These are phyloP conservation scores for Megaceryle torquata DNA, from an alignment of 2,113 vertebrate genomes.

Conservation along the genomic window DNA sequence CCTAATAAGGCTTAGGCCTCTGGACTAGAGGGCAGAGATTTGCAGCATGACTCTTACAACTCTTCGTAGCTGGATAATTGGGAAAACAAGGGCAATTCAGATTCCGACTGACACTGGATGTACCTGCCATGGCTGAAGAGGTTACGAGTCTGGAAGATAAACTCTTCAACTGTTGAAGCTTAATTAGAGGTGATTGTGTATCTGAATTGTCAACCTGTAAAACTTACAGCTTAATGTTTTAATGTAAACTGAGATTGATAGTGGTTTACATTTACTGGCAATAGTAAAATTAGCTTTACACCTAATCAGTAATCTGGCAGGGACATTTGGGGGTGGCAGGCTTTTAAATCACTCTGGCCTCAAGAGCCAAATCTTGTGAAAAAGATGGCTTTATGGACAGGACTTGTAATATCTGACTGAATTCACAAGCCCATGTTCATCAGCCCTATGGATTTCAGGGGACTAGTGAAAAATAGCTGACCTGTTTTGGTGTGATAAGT, in stretches of 20 bases:
- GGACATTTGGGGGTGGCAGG: background rate
- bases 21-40: background rate
- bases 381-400: background rate
- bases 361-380: background rate
- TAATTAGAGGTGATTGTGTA: constrained; percentile 6
- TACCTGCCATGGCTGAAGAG: background rate
- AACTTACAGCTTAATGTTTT: background rate
- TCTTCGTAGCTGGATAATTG: background rate
- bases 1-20: background rate
- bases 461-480: background rate
- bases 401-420: background rate
- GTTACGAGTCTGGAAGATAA: background rate
- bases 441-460: background rate
- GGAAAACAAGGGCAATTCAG: background rate
- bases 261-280: background rate
- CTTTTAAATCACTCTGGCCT: background rate
- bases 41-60: background rate
- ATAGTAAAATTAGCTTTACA: background rate
- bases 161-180: background rate
- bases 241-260: constrained; percentile 1
- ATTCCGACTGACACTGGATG: background rate
- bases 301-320: background rate
- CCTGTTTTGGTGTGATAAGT: background rate
- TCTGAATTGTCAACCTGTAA: background rate
- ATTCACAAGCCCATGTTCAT: background rate